A percentile compares a stretch with the other conserved stretches of the same genome.
Conservation (phyloP, 2,797 vertebrate species). For the Lepilemur septentrionalis region DNA sequence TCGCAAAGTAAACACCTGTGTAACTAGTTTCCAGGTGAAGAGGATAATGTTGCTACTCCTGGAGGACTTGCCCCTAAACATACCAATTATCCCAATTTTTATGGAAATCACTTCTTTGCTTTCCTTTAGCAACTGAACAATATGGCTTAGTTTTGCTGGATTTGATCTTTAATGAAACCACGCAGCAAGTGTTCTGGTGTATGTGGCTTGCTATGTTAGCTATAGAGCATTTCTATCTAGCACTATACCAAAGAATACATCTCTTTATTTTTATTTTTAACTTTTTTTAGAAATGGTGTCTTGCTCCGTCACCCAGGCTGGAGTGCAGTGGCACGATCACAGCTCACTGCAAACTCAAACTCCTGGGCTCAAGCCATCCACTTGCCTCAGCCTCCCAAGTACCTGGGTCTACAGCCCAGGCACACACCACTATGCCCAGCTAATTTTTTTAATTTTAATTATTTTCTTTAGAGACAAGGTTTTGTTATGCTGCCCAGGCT, state of each 20-base stretch:
- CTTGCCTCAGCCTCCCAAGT: background rate
- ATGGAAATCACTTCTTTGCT: background rate
- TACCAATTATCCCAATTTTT: background rate
- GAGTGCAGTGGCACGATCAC: background rate
- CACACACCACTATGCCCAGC: background rate
- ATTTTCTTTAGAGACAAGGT: background rate
- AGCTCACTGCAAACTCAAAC: background rate
- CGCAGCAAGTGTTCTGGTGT: accelerated
- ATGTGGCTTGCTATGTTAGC: background rate
- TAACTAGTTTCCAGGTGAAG: background rate
- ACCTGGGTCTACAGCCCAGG: background rate
- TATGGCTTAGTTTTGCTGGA: background rate
- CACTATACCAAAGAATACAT: background rate
- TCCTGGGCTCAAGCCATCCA: background rate
- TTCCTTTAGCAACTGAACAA: background rate
- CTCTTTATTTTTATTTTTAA: background rate
- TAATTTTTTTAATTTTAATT: background rate
- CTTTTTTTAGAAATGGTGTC: background rate
- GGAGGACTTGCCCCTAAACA: background rate
- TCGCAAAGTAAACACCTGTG: background rate
- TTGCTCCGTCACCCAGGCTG: background rate
- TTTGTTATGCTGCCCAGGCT: background rate
- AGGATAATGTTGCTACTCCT: background rate
- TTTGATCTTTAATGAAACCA: background rate
- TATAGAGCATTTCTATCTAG: background rate